These are phyloP conservation scores for Rhinoraja longicauda DNA, from an alignment of 2,797 vertebrate species.

Conservation along the genomic window DNA sequence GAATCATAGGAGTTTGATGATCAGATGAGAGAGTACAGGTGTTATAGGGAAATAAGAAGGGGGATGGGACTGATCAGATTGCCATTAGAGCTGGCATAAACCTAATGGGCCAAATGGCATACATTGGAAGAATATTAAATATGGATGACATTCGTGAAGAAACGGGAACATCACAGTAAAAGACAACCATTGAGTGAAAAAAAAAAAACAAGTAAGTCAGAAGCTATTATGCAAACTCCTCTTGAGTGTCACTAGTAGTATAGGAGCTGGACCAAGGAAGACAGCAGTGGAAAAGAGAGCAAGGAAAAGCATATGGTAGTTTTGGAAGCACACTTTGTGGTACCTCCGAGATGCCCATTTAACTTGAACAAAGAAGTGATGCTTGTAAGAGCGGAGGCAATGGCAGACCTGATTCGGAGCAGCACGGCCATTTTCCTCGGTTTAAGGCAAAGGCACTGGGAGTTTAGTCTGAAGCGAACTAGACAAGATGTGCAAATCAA, in stretches of 20 bases:
- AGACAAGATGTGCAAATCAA: background rate
- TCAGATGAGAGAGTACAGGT: too few species aligned
- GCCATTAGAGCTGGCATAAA: too few species aligned
- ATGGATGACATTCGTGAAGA: background rate
- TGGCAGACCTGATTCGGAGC: background rate
- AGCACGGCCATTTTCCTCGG: background rate
- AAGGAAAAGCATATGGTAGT: background rate
- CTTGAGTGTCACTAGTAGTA: background rate
- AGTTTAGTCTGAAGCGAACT: background rate
- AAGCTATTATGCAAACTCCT: background rate
- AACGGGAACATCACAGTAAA: background rate
- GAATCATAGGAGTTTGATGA: too few species aligned
- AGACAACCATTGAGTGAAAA: background rate
- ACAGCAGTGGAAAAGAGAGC: background rate
- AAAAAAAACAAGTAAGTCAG: background rate
- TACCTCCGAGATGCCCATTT: too few species aligned
- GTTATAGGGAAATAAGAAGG: too few species aligned
- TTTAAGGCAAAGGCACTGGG: too few species aligned
- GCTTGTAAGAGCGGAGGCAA: background rate
- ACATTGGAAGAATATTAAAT: too few species aligned
- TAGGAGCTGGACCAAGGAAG: background rate
- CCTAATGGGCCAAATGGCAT: too few species aligned
- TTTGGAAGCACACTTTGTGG: background rate
- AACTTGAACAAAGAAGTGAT: background rate
- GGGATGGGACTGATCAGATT: too few species aligned